phyloP scores from a whole-genome alignment of 1,140 invertebrate species.

The Drosophila tsacasi region DNA sequence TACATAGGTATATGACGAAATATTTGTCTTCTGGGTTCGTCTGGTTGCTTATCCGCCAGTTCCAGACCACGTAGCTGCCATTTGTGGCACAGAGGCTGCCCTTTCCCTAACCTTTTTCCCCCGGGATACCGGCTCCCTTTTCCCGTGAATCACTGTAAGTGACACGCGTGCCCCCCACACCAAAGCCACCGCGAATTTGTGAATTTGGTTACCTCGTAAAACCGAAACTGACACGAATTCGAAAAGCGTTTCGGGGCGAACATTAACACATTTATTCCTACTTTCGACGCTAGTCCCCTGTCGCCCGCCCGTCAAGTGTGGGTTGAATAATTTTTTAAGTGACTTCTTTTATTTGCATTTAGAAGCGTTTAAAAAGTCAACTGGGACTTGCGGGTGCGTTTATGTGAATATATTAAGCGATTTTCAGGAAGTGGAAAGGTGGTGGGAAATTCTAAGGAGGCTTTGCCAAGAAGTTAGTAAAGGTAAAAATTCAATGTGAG shows the following conservation, averaged over 20 bases:
- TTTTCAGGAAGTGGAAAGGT: not conserved
- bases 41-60: not conserved
- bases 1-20: conserved; percentile 14
- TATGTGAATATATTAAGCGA: conserved; percentile 61
- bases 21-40: not conserved
- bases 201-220: conserved; percentile 74
- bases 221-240: conserved; percentile 78
- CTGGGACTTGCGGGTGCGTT: conserved; percentile 55
- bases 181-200: conserved; percentile 47
- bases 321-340: conserved; percentile 75
- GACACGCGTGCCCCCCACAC: conserved; percentile 53
- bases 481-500: not conserved
- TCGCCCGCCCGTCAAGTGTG: conserved; percentile 43
- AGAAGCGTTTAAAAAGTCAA: conserved; percentile 52
- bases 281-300: conserved; percentile 23
- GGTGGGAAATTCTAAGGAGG: not conserved
- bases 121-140: conserved; percentile 18
- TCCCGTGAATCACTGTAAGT: conserved; percentile 60
- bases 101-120: conserved; percentile 29
- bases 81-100: conserved; percentile 44
- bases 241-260: conserved; percentile 67
- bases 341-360: conserved; percentile 79
- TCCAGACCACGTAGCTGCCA: conserved; percentile 66
- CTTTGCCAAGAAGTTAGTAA: not conserved
- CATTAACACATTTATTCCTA: conserved; percentile 75